phyloP scores from a whole-genome alignment of 2,797 vertebrate genomes.

The Falco cherrug region DNA sequence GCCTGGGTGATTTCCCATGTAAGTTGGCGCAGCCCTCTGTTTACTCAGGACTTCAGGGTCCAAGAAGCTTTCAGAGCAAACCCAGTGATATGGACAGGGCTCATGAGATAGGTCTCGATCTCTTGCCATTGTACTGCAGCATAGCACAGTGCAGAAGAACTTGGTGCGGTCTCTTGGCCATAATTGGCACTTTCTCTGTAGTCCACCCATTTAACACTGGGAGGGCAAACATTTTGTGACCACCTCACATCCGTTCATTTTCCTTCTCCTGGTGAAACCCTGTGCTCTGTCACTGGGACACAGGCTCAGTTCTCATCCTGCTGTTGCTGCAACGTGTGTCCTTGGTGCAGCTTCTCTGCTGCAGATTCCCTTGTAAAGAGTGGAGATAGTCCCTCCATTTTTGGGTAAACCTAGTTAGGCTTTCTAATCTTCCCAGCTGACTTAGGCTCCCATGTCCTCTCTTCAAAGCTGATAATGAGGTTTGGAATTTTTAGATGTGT shows the following conservation, averaged over 20 bases:
- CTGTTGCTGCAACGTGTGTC: accelerated
- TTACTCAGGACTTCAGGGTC: background rate
- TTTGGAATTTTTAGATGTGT: background rate
- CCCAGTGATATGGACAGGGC: background rate
- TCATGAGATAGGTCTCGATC: background rate
- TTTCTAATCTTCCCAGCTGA: constrained; percentile 20
- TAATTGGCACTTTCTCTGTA: accelerated
- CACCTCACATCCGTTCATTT: accelerated
- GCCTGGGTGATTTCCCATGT: background rate
- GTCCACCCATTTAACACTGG: background rate
- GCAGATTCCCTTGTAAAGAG: background rate
- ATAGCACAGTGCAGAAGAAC: background rate
- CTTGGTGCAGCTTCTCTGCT: background rate
- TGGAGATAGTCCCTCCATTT: background rate
- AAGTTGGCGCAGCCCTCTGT: background rate
- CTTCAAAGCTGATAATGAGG: constrained; percentile 21
- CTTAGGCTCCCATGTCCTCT: constrained; percentile 67
- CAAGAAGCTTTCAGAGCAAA: constrained; percentile 4
- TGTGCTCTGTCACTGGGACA: accelerated
- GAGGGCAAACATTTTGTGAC: background rate
- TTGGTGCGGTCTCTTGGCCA: accelerated
- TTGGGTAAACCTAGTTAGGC: background rate
- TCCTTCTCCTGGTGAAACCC: background rate
- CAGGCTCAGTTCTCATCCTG: background rate
- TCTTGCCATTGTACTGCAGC: background rate